Percentiles rank a stretch among this genome's conserved stretches.
Evolutionary conservation across 1,140 invertebrate genomes (phyloP).

Genomic region (Akabosia matsudoensis): DNA sequence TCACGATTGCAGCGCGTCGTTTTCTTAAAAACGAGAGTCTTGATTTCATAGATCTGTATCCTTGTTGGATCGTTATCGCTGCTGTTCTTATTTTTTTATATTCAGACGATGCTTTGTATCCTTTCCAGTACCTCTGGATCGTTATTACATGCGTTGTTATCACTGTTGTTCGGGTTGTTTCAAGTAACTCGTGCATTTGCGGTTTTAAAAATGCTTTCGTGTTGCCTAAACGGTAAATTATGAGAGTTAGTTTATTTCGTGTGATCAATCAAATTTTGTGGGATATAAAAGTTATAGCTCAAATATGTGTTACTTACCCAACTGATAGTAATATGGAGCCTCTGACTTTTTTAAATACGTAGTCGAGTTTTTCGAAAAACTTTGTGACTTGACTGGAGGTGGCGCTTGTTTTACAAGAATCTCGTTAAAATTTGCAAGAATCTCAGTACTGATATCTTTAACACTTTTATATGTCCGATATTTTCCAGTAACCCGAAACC

Average conservation of each 20-base stretch:
- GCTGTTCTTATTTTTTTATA: constrained; percentile 68
- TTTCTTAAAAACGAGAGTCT: constrained; percentile 76
- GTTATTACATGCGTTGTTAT: constrained; percentile 67
- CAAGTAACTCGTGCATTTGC: constrained; percentile 76
- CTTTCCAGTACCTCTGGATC: constrained; percentile 71
- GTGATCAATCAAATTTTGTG: too few relatives aligned
- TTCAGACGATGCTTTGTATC: constrained; percentile 53
- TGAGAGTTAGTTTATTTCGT: too few relatives aligned
- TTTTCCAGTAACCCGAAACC: constrained; percentile 70
- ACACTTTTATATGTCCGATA: constrained; percentile 51
- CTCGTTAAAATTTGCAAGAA: neutral
- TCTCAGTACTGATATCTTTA: constrained; percentile 55
- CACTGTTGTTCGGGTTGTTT: constrained; percentile 70
- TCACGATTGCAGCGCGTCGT: constrained; percentile 78
- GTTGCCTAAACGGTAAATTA: too few relatives aligned
- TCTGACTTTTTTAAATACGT: neutral
- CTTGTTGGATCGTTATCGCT: constrained; percentile 75
- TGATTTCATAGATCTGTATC: constrained; percentile 80
- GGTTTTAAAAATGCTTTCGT: constrained; percentile 2
- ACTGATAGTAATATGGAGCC: neutral
- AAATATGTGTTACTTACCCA: too few relatives aligned
- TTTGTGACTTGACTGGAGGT: neutral
- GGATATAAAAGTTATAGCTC: too few relatives aligned
- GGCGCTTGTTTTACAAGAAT: neutral
- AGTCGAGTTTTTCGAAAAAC: neutral